Evolutionary conservation across 2,797 vertebrate genomes (phyloP).

Genomic region (Rhadinocentrus ornatus): DNA sequence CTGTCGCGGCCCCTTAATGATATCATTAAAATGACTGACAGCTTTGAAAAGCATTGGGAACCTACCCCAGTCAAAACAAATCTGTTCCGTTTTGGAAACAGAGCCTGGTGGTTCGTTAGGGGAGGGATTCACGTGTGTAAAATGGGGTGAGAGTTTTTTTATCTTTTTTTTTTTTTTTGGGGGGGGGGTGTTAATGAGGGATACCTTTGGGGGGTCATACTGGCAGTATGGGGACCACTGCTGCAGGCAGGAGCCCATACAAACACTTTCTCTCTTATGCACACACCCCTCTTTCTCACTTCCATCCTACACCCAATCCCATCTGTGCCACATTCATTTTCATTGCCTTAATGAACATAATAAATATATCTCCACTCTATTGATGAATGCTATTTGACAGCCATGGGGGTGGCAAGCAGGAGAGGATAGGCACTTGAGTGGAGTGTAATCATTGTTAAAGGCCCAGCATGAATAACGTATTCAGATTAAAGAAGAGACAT

Average conservation of each 20-base stretch:
- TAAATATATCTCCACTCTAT: conserved; percentile 76
- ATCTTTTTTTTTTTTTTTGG: neutral
- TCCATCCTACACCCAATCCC: conserved; percentile 64
- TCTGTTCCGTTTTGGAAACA: conserved; percentile 82
- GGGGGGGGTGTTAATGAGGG: conserved; percentile 36
- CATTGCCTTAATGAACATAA: conserved; percentile 83
- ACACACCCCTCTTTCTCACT: conserved; percentile 50
- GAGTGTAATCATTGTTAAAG: conserved; percentile 79
- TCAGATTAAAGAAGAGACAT: conserved; percentile 64
- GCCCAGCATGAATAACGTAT: conserved; percentile 79
- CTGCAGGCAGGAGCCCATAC: conserved; percentile 75
- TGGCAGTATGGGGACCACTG: conserved; percentile 51
- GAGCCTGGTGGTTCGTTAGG: conserved; percentile 78
- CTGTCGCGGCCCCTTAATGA: conserved; percentile 82
- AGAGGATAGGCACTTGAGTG: conserved; percentile 76
- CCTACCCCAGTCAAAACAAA: conserved; percentile 83
- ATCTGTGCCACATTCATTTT: conserved; percentile 80
- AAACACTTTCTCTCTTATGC: conserved; percentile 40
- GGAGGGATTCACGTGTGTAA: conserved; percentile 59
- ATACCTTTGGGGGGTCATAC: conserved; percentile 65
- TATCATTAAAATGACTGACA: conserved; percentile 89
- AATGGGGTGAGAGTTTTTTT: conserved; percentile 44
- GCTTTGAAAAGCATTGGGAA: conserved; percentile 79
- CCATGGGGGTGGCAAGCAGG: conserved; percentile 67
- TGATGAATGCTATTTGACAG: conserved; percentile 81